These are phyloP conservation scores for Molossus molossus DNA, from an alignment of 2,797 vertebrate genomes.

Conservation along the genomic window DNA sequence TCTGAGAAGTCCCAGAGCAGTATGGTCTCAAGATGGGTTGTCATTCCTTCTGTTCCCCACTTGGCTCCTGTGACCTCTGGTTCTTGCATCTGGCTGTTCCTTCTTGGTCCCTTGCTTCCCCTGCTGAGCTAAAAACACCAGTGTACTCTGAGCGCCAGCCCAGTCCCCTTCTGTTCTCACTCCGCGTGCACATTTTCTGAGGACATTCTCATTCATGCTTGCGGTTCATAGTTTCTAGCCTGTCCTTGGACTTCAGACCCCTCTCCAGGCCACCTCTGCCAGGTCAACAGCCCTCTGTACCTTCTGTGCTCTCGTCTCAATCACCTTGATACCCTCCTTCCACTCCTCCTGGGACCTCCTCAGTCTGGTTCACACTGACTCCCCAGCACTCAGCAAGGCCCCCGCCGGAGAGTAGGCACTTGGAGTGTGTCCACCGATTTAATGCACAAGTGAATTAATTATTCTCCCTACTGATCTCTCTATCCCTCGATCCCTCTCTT, in stretches of 20 bases:
- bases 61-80: not conserved
- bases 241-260: not conserved
- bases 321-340: too few relatives aligned
- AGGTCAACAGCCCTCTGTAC: rapidly evolving
- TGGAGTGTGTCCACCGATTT: not conserved
- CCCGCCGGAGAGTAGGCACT: not conserved
- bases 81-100: not conserved
- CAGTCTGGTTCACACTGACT: not conserved
- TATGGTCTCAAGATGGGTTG: not conserved
- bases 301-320: not conserved
- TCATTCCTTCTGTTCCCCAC: not conserved
- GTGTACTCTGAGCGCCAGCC: not conserved
- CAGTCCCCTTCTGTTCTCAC: not conserved
- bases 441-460: not conserved
- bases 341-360: not conserved
- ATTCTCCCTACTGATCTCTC: not conserved
- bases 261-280: not conserved
- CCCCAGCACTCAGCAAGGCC: not conserved
- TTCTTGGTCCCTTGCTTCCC: not conserved
- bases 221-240: not conserved
- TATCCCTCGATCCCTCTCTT: too few relatives aligned
- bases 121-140: not conserved
- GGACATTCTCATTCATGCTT: not conserved
- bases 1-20: not conserved
- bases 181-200: not conserved